These are phyloP conservation scores for Cyprinodon brontotheroides DNA, from an alignment of 2,113 vertebrate species.

Conservation along the genomic window DNA sequence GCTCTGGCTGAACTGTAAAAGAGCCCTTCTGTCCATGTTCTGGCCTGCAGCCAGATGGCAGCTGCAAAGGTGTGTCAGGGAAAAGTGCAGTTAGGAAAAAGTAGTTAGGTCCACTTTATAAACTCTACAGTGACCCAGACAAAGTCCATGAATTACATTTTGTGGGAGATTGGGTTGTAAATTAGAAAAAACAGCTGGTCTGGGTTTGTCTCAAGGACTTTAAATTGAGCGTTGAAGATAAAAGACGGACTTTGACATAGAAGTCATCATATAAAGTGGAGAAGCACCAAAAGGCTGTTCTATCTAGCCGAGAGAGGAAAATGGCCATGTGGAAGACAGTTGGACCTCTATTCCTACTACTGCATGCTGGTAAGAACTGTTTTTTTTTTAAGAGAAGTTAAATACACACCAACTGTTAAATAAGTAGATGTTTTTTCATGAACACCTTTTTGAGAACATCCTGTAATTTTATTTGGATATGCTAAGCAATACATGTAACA, in stretches of 20 bases:
- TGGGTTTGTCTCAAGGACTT: conserved; percentile 30
- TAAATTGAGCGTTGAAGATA: conserved; percentile 32
- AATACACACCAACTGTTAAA: not conserved
- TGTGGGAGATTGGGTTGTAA: conserved; percentile 32
- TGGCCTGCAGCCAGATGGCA: conserved; percentile 52
- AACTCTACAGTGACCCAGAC: conserved; percentile 8
- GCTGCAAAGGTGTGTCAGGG: conserved; percentile 51
- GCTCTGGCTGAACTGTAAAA: conserved; percentile 50
- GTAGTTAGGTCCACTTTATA: conserved; percentile 6
- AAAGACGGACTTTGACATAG: conserved; percentile 62
- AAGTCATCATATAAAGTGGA: conserved; percentile 41
- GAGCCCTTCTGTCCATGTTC: conserved; percentile 56
- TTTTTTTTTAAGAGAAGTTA: not conserved
- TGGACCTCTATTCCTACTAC: conserved; percentile 56
- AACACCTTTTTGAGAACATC: not conserved
- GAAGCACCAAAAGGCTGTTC: conserved; percentile 4
- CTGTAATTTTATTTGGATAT: not conserved
- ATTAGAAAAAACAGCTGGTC: conserved; percentile 5
- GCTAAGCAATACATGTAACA: not conserved
- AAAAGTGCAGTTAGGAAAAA: conserved; percentile 33
- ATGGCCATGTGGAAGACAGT: conserved; percentile 66
- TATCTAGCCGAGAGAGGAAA: not conserved
- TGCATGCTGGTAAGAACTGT: conserved; percentile 66
- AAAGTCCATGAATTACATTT: not conserved
- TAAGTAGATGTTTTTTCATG: not conserved